phyloP scores from a whole-genome alignment of 2,888 invertebrate species.

The Erebia epiphron region DNA sequence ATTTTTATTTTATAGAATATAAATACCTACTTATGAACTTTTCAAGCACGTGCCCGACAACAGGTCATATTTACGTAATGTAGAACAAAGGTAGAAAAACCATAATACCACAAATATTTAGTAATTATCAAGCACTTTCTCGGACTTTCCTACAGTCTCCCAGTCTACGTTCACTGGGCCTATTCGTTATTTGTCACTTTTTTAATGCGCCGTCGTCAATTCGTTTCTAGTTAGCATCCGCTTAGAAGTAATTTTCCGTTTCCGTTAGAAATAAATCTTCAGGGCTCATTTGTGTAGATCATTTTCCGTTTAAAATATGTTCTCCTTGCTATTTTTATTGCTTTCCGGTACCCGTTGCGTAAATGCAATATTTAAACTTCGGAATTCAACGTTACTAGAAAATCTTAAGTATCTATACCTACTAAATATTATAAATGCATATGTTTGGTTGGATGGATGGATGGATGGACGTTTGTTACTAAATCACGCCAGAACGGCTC shows the following conservation, averaged over 20 bases:
- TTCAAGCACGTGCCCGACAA: too few species aligned
- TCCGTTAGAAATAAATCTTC: constrained; percentile 25
- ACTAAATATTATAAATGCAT: too few species aligned
- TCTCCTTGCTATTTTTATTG: constrained; percentile 16
- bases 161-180: constrained; percentile 31
- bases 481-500: too few species aligned
- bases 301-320: constrained; percentile 17
- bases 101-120: neutral
- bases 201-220: constrained; percentile 31
- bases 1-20: too few species aligned
- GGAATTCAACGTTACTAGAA: neutral
- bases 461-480: too few species aligned
- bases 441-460: too few species aligned
- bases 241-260: constrained; percentile 30
- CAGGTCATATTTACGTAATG: too few species aligned
- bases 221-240: constrained; percentile 31
- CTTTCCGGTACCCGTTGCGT: neutral
- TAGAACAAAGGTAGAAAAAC: too few species aligned
- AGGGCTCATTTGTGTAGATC: constrained; percentile 15
- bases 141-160: neutral
- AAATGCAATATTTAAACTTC: neutral
- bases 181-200: constrained; percentile 39
- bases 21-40: too few species aligned
- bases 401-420: too few species aligned
- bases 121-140: neutral